Conservation (phyloP, 1,140 invertebrate species). For the Protaetia brevitarsis region DNA sequence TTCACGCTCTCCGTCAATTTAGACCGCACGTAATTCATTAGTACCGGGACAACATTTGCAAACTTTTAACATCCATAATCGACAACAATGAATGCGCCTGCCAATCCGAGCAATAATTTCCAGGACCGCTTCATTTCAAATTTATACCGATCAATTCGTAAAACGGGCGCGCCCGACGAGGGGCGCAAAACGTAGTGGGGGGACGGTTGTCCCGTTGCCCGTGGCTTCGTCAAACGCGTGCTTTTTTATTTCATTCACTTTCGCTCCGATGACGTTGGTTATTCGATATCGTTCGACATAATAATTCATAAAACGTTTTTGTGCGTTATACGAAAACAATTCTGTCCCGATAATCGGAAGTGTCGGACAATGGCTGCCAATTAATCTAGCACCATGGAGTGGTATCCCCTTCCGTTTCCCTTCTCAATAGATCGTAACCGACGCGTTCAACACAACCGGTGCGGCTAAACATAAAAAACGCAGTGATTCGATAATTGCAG, state of each 20-base stretch:
- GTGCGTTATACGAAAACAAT: slow-evolving; percentile 15
- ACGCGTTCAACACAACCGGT: too few relatives aligned
- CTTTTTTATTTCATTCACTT: slow-evolving; percentile 3
- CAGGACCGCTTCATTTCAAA: slow-evolving; percentile 2
- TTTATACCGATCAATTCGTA: neutral
- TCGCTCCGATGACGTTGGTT: neutral
- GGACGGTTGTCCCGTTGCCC: neutral
- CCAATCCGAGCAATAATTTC: slow-evolving; percentile 4
- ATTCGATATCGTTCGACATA: slow-evolving; percentile 3
- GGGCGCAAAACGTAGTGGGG: neutral
- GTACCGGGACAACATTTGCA: neutral
- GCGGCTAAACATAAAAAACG: too few relatives aligned
- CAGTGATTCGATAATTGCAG: too few relatives aligned
- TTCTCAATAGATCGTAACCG: neutral
- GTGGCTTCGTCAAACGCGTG: neutral
- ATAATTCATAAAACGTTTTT: slow-evolving; percentile 24
- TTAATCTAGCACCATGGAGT: neutral
- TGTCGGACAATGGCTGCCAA: slow-evolving; percentile 4
- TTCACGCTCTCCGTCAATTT: neutral
- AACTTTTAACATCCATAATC: neutral
- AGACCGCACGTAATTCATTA: neutral
- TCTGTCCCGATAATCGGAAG: slow-evolving; percentile 6
- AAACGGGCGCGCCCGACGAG: neutral
- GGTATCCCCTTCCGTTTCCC: neutral
- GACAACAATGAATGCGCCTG: slow-evolving; percentile 5